Evolutionary conservation across 2,888 invertebrate genomes (phyloP).

Genomic region (Apodemia hepburni): DNA sequence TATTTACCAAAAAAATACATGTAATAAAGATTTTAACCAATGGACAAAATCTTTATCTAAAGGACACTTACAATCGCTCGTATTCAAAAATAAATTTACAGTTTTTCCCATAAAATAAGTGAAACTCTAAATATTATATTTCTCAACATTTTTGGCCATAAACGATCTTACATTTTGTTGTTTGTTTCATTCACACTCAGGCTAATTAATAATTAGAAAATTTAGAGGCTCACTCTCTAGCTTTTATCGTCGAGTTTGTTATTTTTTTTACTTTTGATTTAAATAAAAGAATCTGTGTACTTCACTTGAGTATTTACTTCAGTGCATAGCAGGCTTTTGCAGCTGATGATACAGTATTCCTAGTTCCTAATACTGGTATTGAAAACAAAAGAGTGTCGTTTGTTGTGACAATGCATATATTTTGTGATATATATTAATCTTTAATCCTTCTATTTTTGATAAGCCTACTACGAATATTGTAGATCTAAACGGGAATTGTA

Average conservation of each 20-base stretch:
- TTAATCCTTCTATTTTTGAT: conserved; percentile 79
- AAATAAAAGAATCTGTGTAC: no score
- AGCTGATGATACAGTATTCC: conserved; percentile 28
- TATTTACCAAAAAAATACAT: no score
- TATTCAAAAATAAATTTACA: neutral
- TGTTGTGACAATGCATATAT: conserved; percentile 74
- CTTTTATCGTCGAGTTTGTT: no score
- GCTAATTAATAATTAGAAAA: no score
- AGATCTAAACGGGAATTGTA: conserved; percentile 64
- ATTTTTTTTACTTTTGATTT: no score
- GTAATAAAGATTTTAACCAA: no score
- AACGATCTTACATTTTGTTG: no score
- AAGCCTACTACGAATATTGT: conserved; percentile 71
- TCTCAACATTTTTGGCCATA: no score
- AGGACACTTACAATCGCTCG: neutral
- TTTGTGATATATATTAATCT: conserved; percentile 76
- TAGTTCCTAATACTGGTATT: conserved; percentile 45
- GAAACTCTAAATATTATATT: neutral
- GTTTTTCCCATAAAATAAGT: neutral
- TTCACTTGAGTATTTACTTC: conserved; percentile 15
- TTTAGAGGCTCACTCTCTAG: no score
- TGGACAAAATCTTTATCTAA: no score
- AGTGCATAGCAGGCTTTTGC: conserved; percentile 11
- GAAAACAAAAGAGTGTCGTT: conserved; percentile 63
- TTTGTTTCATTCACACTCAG: no score